Evolutionary conservation across 1,140 invertebrate genomes (phyloP), one percentile per base, ranked within the genome.

Genomic region (Brachionus angularis): DNA sequence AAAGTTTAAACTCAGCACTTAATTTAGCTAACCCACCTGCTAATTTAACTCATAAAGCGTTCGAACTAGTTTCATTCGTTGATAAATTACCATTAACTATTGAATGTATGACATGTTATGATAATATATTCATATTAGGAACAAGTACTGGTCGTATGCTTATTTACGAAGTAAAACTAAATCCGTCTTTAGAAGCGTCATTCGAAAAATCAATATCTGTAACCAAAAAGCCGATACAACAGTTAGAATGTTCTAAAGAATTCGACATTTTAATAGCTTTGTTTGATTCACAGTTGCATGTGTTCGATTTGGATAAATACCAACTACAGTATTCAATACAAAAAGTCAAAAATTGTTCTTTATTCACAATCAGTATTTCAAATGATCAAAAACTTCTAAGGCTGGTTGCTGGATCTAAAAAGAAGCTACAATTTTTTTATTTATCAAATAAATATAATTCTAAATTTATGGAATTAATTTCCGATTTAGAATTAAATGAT

Each of bases 401-500:
- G 1, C 47, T 67, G 21, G 42, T 50, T 5, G 62, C 47, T 7
- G 62, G 16, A 3, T 67, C 39, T 31, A 46, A 50, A 18, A 18
- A 42, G 33, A 46, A 50, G 23, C 27, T 67, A 33, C 62, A 67
- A 50, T 67, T 67, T 16, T 67, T 25, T n/a, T 67, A 67, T 33
- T 21, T 67, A 5, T 67, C 62, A 12, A 67, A 67, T 29, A 21
- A 67, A 36, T 23, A 39, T 10, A 58, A 58, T 14, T 58, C 53
- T 12, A 58, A 58, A 58, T 67, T 67, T 23, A 67, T 67, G 62
- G 62, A 67, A 47, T n/a, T 67, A 23, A 47, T 67, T 36, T 47
- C 42, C 21, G 62, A 67, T 23, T 25, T 67, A 5, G 62, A 67
- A n/a, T 50, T 67, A 18, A 67, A 27, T 27, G 62, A 67, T 46